A percentile compares a stretch with the other conserved stretches of the same genome.
Evolutionary conservation across 2,113 vertebrate species (phyloP).

Genomic region (Ochotona princeps): DNA sequence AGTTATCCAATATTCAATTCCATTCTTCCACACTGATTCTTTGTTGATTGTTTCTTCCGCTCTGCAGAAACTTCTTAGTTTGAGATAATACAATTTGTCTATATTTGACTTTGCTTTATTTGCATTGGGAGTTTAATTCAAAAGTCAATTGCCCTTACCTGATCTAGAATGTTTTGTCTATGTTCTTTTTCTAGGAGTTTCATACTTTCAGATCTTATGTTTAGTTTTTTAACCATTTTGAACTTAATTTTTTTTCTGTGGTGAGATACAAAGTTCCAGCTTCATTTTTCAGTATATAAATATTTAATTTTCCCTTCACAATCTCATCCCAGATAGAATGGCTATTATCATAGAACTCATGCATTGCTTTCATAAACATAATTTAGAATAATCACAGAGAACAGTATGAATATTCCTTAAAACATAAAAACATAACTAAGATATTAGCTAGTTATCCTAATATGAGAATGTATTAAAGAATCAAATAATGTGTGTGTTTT

Average conservation of each 20-base stretch:
- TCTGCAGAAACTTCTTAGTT: neutral
- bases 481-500: no score
- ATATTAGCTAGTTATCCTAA: neutral
- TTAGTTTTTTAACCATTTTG: neutral
- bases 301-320: neutral
- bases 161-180: neutral
- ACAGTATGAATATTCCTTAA: neutral
- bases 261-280: neutral
- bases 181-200: neutral
- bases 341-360: neutral
- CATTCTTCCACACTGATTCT: neutral
- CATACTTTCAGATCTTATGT: neutral
- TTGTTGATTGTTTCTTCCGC: neutral
- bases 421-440: neutral
- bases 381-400: neutral
- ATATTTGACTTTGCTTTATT: neutral
- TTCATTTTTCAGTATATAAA: neutral
- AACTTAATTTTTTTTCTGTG: neutral
- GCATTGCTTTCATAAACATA: neutral
- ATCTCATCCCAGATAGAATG: neutral
- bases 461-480: neutral
- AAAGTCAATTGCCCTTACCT: neutral
- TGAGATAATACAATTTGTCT: neutral
- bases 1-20: neutral
- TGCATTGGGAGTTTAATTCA: neutral